phyloP scores from a whole-genome alignment of 2,888 invertebrate genomes.

The Lasioglossum calceatum region DNA sequence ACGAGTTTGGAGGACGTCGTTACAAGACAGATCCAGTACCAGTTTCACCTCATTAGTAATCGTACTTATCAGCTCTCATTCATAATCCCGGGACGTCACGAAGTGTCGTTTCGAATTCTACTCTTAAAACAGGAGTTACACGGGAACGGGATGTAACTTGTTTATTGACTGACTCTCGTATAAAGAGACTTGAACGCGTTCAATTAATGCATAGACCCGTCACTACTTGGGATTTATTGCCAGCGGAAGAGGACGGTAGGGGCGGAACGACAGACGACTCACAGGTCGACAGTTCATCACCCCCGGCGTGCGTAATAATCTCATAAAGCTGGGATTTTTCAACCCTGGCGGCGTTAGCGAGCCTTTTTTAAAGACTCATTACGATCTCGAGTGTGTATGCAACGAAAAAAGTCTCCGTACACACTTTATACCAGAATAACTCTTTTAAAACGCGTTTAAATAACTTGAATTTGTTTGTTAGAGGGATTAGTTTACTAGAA shows the following conservation, averaged over 20 bases:
- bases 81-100: not conserved
- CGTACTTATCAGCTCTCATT: not conserved
- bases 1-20: not conserved
- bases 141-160: constrained; percentile 1
- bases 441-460: not conserved
- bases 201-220: not conserved
- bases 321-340: not conserved
- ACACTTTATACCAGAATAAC: not conserved
- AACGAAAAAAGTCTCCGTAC: not conserved
- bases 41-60: not conserved
- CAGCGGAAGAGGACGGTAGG: constrained; percentile 9
- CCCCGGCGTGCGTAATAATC: not conserved
- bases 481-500: not conserved
- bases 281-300: constrained; percentile 6
- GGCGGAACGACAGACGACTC: not conserved
- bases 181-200: not conserved
- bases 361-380: not conserved
- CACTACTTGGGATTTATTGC: not conserved
- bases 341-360: not conserved
- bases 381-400: not conserved
- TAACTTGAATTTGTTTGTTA: not conserved
- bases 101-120: not conserved
- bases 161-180: constrained; percentile 1
- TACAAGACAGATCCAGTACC: not conserved
- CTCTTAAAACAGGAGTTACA: not conserved